Conservation (phyloP, 2,113 vertebrate genomes). For the Mesocricetus auratus region DNA sequence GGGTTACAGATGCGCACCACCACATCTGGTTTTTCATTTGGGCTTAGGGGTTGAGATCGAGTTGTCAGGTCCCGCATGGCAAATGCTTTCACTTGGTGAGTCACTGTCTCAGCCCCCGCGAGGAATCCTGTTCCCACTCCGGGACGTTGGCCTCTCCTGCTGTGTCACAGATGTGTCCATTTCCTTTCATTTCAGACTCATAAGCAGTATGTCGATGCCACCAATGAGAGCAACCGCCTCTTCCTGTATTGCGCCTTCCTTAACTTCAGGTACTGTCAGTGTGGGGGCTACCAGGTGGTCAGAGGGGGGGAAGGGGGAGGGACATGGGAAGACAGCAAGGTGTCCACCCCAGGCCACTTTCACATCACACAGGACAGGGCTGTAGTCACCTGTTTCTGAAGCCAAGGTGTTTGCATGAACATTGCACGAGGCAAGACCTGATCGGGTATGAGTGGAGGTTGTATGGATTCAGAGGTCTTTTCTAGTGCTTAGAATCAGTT, state of each 20-base stretch:
- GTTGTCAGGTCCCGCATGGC: neutral
- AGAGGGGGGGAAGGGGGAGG: neutral
- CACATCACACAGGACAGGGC: neutral
- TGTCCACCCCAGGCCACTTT: rapidly evolving
- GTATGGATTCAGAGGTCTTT: neutral
- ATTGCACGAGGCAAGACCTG: rapidly evolving
- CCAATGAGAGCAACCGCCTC: conserved; percentile 91
- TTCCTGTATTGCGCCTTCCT: conserved; percentile 96
- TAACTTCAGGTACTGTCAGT: conserved; percentile 92
- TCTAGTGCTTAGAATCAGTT: neutral
- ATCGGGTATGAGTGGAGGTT: too few species aligned
- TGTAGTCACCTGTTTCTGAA: rapidly evolving
- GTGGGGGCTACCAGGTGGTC: too few species aligned
- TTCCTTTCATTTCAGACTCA: conserved; percentile 88
- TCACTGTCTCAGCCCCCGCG: too few species aligned
- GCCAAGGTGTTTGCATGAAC: rapidly evolving
- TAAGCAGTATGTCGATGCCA: conserved; percentile 88
- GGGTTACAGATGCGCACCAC: neutral
- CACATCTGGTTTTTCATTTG: neutral
- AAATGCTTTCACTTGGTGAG: neutral
- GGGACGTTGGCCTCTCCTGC: neutral
- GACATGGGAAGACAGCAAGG: neutral
- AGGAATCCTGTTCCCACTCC: neutral
- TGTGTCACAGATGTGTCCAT: rapidly evolving
- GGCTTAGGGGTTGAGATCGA: neutral